A percentile compares a stretch with the other conserved stretches of the same genome.
Conservation (phyloP, 2,113 vertebrate genomes). For the Salvator merianae region DNA sequence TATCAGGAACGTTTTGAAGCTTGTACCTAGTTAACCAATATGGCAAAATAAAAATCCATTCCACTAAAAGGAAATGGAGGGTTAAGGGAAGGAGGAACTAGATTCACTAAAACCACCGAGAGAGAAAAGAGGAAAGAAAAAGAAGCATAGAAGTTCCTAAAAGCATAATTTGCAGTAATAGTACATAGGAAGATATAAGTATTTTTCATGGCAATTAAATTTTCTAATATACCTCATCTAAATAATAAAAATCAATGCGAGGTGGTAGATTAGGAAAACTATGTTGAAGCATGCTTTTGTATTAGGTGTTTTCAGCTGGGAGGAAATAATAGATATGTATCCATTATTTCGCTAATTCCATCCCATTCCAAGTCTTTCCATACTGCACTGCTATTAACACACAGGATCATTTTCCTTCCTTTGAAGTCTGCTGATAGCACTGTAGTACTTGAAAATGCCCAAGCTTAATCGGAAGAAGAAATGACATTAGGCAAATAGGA, state of each 20-base stretch:
- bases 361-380: slow-evolving; percentile 24
- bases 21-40: no score
- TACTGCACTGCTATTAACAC: not conserved
- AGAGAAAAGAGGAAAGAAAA: no score
- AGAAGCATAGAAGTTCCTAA: no score
- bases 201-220: not conserved
- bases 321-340: not conserved
- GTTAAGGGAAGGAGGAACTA: no score
- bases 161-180: no score
- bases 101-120: no score
- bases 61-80: no score
- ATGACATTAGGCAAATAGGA: slow-evolving; percentile 52
- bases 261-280: not conserved
- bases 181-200: not conserved
- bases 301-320: not conserved
- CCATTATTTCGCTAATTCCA: not conserved
- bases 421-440: slow-evolving; percentile 9
- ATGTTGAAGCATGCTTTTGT: not conserved
- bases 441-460: slow-evolving; percentile 23
- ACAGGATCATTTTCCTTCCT: slow-evolving; percentile 30
- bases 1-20: no score
- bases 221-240: not conserved
- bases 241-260: slow-evolving; percentile 30
- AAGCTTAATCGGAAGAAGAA: slow-evolving; percentile 39
- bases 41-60: no score